Percentiles rank a stretch among this genome's conserved stretches.
phyloP scores from a whole-genome alignment of 2,113 vertebrate species.

The Brachirus orientalis region DNA sequence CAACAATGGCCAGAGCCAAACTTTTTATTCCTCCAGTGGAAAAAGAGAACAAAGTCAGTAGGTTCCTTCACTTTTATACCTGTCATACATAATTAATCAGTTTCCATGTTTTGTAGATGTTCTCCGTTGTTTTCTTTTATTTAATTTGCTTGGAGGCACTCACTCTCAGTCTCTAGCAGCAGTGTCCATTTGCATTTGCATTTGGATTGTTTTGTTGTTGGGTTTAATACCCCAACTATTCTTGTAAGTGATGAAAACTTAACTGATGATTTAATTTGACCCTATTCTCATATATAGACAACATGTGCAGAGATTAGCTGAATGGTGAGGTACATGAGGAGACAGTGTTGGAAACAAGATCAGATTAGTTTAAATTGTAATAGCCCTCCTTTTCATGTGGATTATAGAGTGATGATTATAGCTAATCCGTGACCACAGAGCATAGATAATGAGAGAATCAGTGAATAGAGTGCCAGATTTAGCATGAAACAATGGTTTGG shows the following conservation, averaged over 20 bases:
- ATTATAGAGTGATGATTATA: slow-evolving; percentile 62
- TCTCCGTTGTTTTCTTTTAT: no score
- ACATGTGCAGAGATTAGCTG: slow-evolving; percentile 28
- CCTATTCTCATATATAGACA: slow-evolving; percentile 24
- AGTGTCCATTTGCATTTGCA: no score
- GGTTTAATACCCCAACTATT: neutral
- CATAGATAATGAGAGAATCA: slow-evolving; percentile 45
- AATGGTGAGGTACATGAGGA: no score
- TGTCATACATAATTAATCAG: no score
- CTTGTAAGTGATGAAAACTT: neutral
- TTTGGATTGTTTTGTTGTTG: no score
- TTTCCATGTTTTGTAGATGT: no score
- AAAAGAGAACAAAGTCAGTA: no score
- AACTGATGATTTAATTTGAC: slow-evolving; percentile 9
- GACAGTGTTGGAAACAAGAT: slow-evolving; percentile 49
- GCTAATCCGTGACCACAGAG: slow-evolving; percentile 60
- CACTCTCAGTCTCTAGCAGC: no score
- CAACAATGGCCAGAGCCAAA: no score
- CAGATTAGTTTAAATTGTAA: slow-evolving; percentile 65
- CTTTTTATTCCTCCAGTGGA: no score
- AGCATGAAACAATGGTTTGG: slow-evolving; percentile 39
- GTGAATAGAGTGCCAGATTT: slow-evolving; percentile 28
- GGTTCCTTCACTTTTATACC: no score
- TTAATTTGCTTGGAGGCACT: no score
- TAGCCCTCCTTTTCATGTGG: slow-evolving; percentile 51